Conservation (phyloP, 1,140 invertebrate genomes). For the Anadara kagoshimensis region DNA sequence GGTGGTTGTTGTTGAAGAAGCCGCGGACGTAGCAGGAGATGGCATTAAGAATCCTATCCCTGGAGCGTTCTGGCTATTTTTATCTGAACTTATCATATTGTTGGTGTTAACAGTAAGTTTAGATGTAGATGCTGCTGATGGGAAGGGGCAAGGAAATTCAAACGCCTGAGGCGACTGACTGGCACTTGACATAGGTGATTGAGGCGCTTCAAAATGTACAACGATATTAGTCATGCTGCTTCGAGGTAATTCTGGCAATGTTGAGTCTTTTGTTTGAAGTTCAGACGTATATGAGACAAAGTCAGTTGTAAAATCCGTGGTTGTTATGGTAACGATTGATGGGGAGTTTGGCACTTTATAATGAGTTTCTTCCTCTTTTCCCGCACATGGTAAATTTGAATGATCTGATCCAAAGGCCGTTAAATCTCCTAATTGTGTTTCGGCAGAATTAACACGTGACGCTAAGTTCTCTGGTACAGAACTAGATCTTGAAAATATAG, state of each 20-base stretch:
- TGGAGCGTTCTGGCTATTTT: neutral
- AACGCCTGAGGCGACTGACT: conserved; percentile 65
- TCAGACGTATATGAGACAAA: neutral
- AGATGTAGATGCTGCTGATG: conserved; percentile 9
- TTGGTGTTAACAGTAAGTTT: conserved; percentile 12
- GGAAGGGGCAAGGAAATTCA: conserved; percentile 55
- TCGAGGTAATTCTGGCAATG: conserved; percentile 31
- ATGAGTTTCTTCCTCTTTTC: neutral
- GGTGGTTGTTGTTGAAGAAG: conserved; percentile 19
- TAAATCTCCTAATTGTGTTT: conserved; percentile 18
- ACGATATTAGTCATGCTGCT: conserved; percentile 62
- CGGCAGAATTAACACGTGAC: conserved; percentile 39
- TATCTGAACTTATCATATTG: conserved; percentile 3
- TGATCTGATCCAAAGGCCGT: conserved; percentile 31
- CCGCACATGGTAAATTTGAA: conserved; percentile 3
- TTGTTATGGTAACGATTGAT: conserved; percentile 66
- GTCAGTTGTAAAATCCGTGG: conserved; percentile 56
- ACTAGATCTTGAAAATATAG: conserved; percentile 68
- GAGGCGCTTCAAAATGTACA: conserved; percentile 69
- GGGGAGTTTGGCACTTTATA: conserved; percentile 41
- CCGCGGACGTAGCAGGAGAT: conserved; percentile 33
- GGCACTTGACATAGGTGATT: conserved; percentile 65
- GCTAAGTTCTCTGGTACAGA: conserved; percentile 70
- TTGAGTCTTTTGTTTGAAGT: conserved; percentile 35
- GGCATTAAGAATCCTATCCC: conserved; percentile 29